A percentile compares a stretch with the other conserved stretches of the same genome.
Evolutionary conservation across 2,113 vertebrate species (phyloP).

Genomic region (Stigmatopora argus): DNA sequence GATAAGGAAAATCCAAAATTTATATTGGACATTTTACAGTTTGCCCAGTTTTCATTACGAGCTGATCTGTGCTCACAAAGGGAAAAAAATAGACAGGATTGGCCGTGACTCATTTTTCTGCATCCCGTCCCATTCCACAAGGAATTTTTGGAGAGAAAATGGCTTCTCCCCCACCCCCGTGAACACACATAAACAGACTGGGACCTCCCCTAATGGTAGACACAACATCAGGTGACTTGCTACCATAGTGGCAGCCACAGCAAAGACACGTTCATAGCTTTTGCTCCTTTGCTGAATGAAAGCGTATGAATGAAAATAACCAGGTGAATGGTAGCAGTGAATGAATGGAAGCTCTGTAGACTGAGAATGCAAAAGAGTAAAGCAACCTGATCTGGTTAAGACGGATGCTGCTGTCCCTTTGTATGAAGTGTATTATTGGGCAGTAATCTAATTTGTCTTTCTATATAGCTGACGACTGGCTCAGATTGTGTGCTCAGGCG

Average conservation of each 20-base stretch:
- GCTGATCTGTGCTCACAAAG: neutral
- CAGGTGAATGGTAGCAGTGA: slow-evolving; percentile 39
- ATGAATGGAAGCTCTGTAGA: slow-evolving; percentile 27
- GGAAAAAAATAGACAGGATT: slow-evolving; percentile 3
- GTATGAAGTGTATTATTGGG: neutral
- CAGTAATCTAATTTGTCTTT: neutral
- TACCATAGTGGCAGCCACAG: slow-evolving; percentile 55
- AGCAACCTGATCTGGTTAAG: slow-evolving; percentile 11
- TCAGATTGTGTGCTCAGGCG: slow-evolving; percentile 11
- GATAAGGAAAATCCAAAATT: slow-evolving; percentile 6
- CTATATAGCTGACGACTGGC: slow-evolving; percentile 7
- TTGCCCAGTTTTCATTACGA: slow-evolving; percentile 12
- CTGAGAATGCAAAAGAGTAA: slow-evolving; percentile 5
- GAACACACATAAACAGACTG: slow-evolving; percentile 18
- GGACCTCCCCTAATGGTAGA: slow-evolving; percentile 52
- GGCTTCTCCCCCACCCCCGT: slow-evolving; percentile 10
- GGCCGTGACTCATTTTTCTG: slow-evolving; percentile 49
- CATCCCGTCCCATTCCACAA: slow-evolving; percentile 29
- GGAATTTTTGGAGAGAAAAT: slow-evolving; percentile 21
- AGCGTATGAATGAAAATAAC: slow-evolving; percentile 50
- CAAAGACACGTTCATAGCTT: slow-evolving; percentile 44
- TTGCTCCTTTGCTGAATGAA: slow-evolving; percentile 32
- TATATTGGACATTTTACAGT: slow-evolving; percentile 11
- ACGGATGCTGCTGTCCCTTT: neutral
- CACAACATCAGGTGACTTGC: slow-evolving; percentile 49